These are phyloP conservation scores for Scelioninae gen. 2 DNA, from an alignment of 2,888 invertebrate species.

Conservation along the genomic window DNA sequence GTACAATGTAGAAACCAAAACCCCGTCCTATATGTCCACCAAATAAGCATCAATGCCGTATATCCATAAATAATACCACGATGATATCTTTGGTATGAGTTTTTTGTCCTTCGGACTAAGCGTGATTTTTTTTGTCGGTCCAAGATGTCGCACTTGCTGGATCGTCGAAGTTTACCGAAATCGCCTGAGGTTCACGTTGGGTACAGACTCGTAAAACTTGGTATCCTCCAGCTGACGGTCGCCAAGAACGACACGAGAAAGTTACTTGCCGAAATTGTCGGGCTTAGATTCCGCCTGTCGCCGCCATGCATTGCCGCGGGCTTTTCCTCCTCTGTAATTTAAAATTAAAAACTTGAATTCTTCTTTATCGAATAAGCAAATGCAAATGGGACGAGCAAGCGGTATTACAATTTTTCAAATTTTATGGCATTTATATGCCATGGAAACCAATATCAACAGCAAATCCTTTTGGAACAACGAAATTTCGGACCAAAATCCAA, in stretches of 20 bases:
- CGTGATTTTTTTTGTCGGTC: slow-evolving; percentile 53
- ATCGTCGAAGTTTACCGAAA: slow-evolving; percentile 51
- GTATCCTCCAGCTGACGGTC: slow-evolving; percentile 74
- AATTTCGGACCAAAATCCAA: not conserved
- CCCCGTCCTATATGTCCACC: slow-evolving; percentile 37
- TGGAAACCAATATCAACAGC: no score
- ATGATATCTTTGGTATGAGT: slow-evolving; percentile 47
- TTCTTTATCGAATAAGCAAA: slow-evolving; percentile 45
- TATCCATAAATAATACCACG: slow-evolving; percentile 48
- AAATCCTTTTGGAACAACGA: no score
- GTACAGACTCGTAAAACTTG: slow-evolving; percentile 73
- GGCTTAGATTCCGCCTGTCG: slow-evolving; percentile 72
- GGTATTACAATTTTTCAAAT: slow-evolving; percentile 5
- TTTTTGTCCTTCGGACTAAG: slow-evolving; percentile 51
- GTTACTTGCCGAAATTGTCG: slow-evolving; percentile 73
- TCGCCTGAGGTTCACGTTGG: slow-evolving; percentile 70
- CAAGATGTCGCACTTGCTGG: slow-evolving; percentile 54
- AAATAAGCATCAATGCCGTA: slow-evolving; percentile 47
- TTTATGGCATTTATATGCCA: not conserved
- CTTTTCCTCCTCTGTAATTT: slow-evolving; percentile 70
- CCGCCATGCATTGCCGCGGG: slow-evolving; percentile 74
- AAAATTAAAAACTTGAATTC: slow-evolving; percentile 63
- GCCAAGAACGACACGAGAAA: slow-evolving; percentile 72
- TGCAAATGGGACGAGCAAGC: slow-evolving; percentile 22
- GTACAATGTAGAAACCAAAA: slow-evolving; percentile 37